Evolutionary conservation across 1,140 invertebrate species (phyloP).

Genomic region (Bursaphelenchus mucronatus): DNA sequence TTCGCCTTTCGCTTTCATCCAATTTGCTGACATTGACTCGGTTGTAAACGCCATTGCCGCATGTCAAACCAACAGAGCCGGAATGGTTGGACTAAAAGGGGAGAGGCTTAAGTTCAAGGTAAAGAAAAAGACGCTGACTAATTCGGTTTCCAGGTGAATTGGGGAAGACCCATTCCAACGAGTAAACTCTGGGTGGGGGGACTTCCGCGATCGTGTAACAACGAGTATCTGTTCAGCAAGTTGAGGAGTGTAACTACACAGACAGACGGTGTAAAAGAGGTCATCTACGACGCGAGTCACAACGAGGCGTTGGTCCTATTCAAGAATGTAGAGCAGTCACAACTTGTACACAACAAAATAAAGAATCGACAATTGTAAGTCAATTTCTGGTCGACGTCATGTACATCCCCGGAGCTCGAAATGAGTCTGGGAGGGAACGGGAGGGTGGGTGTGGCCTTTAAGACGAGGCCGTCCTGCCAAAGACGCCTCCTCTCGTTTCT

Average conservation of each 20-base stretch:
- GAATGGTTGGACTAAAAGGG: not conserved
- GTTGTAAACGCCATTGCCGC: slow-evolving; percentile 13
- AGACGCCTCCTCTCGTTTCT: too few species aligned
- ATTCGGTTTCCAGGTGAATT: slow-evolving; percentile 6
- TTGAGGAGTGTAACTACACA: slow-evolving; percentile 2
- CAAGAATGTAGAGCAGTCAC: slow-evolving; percentile 5
- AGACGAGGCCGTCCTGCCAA: too few species aligned
- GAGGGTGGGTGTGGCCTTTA: too few species aligned
- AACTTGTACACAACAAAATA: slow-evolving; percentile 14
- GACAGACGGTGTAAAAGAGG: slow-evolving; percentile 17
- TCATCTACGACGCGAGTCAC: slow-evolving; percentile 15
- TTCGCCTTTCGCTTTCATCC: slow-evolving; percentile 23
- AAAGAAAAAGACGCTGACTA: not conserved
- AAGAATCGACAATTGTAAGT: slow-evolving; percentile 19
- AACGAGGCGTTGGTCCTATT: slow-evolving; percentile 13
- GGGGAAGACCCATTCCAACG: slow-evolving; percentile 2
- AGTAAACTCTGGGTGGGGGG: slow-evolving; percentile 16
- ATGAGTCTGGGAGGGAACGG: too few species aligned
- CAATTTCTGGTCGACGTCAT: not conserved
- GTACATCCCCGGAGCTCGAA: too few species aligned
- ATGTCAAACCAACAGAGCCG: not conserved
- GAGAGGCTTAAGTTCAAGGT: slow-evolving; percentile 17
- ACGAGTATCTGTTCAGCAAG: slow-evolving; percentile 11
- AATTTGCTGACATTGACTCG: slow-evolving; percentile 19
- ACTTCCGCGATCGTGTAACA: slow-evolving; percentile 9